A percentile compares a stretch with the other conserved stretches of the same genome.
phyloP scores from a whole-genome alignment of 2,888 invertebrate genomes.

The Pyrrhosoma nymphula region DNA sequence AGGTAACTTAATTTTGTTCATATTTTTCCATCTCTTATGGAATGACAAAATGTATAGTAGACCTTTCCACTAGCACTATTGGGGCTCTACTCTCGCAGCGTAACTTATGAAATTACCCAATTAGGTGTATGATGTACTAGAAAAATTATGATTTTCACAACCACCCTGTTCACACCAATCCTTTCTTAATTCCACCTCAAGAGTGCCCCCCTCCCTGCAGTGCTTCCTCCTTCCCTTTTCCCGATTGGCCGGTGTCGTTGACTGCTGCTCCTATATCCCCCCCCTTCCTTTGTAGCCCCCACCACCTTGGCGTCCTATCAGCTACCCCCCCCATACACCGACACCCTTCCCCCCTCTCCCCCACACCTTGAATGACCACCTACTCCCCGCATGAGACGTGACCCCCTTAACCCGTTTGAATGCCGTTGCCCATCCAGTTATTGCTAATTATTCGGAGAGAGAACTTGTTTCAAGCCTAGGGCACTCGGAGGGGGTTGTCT shows the following conservation, averaged over 20 bases:
- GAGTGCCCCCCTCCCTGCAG: neutral
- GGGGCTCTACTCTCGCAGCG: too few species aligned
- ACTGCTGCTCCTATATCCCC: neutral
- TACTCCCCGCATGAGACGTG: neutral
- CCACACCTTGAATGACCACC: neutral
- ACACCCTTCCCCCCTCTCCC: neutral
- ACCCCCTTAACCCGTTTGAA: slow-evolving; percentile 62
- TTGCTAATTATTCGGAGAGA: slow-evolving; percentile 57
- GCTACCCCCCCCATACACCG: neutral
- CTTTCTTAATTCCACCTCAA: neutral
- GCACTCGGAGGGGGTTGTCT: neutral
- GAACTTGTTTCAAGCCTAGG: slow-evolving; percentile 51
- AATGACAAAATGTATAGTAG: too few species aligned
- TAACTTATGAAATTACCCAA: too few species aligned
- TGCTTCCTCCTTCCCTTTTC: neutral
- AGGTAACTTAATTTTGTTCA: too few species aligned
- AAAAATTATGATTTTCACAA: too few species aligned
- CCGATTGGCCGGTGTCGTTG: slow-evolving; percentile 47
- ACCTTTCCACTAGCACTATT: too few species aligned
- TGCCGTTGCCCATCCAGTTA: slow-evolving; percentile 64
- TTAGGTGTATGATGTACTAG: too few species aligned
- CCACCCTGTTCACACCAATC: neutral
- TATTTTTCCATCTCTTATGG: too few species aligned
- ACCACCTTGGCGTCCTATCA: neutral
- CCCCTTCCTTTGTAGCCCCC: neutral